Evolutionary conservation across 2,888 invertebrate genomes (phyloP).

Genomic region (Mesochorus sp.): DNA sequence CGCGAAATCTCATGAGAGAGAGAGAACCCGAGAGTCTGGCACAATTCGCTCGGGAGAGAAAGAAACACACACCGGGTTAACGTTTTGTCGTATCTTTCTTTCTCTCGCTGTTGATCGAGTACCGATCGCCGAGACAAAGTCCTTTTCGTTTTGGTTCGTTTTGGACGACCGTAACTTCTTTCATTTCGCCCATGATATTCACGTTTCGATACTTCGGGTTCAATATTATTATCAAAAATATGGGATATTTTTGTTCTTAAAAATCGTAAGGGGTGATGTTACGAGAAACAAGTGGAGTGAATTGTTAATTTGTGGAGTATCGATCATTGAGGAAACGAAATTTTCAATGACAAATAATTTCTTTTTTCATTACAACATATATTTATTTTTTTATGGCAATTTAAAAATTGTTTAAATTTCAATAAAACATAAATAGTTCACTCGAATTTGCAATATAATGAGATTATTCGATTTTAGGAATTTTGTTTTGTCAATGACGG

Average conservation of each 20-base stretch:
- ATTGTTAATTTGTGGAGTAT: too few species aligned
- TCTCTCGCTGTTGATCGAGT: constrained; percentile 52
- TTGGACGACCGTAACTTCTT: constrained; percentile 10
- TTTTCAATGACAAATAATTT: too few species aligned
- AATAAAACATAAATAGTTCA: too few species aligned
- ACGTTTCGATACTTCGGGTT: not conserved
- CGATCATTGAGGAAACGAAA: too few species aligned
- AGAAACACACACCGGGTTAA: constrained; percentile 23
- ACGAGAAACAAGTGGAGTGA: not conserved
- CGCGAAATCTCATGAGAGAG: constrained; percentile 64
- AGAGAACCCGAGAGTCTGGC: too few species aligned
- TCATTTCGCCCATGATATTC: constrained; percentile 52
- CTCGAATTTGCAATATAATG: too few species aligned
- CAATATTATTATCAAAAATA: not conserved
- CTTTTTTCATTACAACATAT: too few species aligned
- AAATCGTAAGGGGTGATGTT: not conserved
- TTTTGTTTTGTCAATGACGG: too few species aligned
- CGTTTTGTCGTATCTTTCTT: constrained; percentile 29
- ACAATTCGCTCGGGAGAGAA: constrained; percentile 23
- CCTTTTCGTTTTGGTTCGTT: constrained; percentile 32
- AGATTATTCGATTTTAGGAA: too few species aligned
- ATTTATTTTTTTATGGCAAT: too few species aligned
- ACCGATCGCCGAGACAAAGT: constrained; percentile 48
- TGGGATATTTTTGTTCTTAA: too few species aligned
- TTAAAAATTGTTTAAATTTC: too few species aligned